Evolutionary conservation across 2,888 invertebrate genomes (phyloP), one percentile per base, ranked within the genome.

Genomic region (Cosmia pyralina): DNA sequence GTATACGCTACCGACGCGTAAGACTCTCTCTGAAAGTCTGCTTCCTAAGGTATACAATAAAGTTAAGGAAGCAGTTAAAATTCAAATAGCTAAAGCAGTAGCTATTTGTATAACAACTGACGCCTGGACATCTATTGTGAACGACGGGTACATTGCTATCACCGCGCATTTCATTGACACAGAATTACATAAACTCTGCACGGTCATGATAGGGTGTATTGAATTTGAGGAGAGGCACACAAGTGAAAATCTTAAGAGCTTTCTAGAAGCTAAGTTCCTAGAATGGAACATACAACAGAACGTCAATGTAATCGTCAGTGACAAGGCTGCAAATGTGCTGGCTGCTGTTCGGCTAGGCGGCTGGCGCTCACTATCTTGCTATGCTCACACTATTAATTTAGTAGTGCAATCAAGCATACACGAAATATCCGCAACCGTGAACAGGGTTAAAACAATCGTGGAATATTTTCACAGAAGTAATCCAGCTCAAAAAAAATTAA

Each of bases 381-480:
- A 55, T 28, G 77, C 73, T 2, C 73, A 76, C 48, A 70, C 71
- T 19, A 62, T 75, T 15, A 75, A 71, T 28, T 76, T 68, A 17
- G 72, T 72, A 5, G 73, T 67, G 15, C 70, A 73, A n/a, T 17
- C 46, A 0, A 72, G 69, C 6, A 63, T 73, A 2, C n/a, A 17
- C 0, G 74, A 59, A n/a, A 71, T 85, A 50, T 65, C 72, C 2
- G 72, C 73, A 0, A 79, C 79, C 0, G 34, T 75, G 3, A 34
- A 50, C 1, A 79, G 68, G 17, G 85, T 73, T 5, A 73, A 77
- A 7, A 52, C n/a, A 0, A 15, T 73, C 4, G 8, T 70, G 0
- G 60, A 87, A 63, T 84, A 72, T 72, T 86, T 87, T 75, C 73
- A 82, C 22, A 38, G 83, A 41, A 81, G 79, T 52, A 17, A 8